Percentiles rank a stretch among this genome's conserved stretches.
Evolutionary conservation across 2,113 vertebrate genomes (phyloP).

Genomic region (Vanacampus margaritifer): DNA sequence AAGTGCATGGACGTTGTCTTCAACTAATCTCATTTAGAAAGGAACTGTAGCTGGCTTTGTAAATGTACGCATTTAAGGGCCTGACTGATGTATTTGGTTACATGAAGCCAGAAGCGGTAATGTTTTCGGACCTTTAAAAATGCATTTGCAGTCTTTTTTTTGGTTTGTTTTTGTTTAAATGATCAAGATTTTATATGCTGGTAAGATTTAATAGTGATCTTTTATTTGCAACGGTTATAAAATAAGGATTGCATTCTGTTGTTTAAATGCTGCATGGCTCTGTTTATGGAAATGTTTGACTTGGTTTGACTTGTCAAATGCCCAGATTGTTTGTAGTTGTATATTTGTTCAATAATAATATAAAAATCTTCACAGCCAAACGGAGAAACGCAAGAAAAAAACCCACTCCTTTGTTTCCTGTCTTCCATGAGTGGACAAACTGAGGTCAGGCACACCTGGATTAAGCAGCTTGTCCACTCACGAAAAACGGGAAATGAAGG

Average conservation of each 20-base stretch:
- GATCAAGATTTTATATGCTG: conserved; percentile 14
- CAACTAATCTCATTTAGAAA: conserved; percentile 57
- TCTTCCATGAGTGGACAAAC: too few species aligned
- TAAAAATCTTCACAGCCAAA: too few species aligned
- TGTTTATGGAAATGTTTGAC: too few species aligned
- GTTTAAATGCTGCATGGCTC: too few species aligned
- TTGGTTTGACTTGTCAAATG: too few species aligned
- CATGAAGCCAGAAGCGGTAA: neutral
- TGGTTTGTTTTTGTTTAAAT: neutral
- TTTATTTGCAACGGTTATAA: neutral
- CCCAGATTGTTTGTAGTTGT: too few species aligned
- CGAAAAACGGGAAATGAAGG: too few species aligned
- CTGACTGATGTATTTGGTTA: conserved; percentile 25
- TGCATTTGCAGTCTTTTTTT: neutral
- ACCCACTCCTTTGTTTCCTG: too few species aligned
- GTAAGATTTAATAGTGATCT: conserved; percentile 31
- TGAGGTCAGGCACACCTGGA: too few species aligned
- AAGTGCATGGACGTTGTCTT: conserved; percentile 58
- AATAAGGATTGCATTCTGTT: neutral
- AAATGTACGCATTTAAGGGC: conserved; percentile 21
- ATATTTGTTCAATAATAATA: too few species aligned
- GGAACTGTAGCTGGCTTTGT: conserved; percentile 36
- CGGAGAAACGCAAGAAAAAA: too few species aligned
- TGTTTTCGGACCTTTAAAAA: neutral
- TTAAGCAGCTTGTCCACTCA: too few species aligned